Conservation (phyloP, 2,888 invertebrate genomes). For the Catocala nupta region DNA sequence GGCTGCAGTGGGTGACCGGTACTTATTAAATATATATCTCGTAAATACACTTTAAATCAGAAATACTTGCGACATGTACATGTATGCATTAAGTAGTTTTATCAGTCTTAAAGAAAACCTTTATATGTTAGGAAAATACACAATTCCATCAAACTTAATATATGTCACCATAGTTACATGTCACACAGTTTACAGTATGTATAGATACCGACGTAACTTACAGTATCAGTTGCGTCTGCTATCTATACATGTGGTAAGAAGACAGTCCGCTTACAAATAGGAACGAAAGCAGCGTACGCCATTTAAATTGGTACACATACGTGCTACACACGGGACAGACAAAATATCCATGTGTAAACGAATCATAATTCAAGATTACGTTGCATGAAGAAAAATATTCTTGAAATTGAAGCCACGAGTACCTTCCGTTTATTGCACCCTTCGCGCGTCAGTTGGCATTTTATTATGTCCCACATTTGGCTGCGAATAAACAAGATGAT, state of each 20-base stretch:
- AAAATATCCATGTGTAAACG: slow-evolving; percentile 36
- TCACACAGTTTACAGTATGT: too few relatives aligned
- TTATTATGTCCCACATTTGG: slow-evolving; percentile 60
- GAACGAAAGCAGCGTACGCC: not conserved
- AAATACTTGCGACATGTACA: slow-evolving; percentile 4
- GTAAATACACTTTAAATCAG: slow-evolving; percentile 17
- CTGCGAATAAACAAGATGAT: slow-evolving; percentile 63
- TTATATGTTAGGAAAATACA: too few relatives aligned
- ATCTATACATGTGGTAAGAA: too few relatives aligned
- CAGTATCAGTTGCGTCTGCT: too few relatives aligned
- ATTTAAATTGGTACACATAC: slow-evolving; percentile 10
- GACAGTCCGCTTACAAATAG: too few relatives aligned
- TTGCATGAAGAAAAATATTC: slow-evolving; percentile 48
- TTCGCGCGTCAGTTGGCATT: slow-evolving; percentile 54
- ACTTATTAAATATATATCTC: slow-evolving; percentile 22
- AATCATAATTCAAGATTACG: slow-evolving; percentile 50
- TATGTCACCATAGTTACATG: too few relatives aligned
- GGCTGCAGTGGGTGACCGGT: slow-evolving; percentile 22
- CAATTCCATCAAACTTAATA: too few relatives aligned
- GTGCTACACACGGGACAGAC: slow-evolving; percentile 2
- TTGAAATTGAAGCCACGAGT: slow-evolving; percentile 47
- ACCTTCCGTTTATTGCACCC: slow-evolving; percentile 51
- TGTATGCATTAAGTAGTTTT: not conserved
- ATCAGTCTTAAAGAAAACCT: too few relatives aligned
- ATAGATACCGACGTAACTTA: too few relatives aligned